Evolutionary conservation across 2,888 invertebrate species (phyloP).

Genomic region (Rhingia rostrata): DNA sequence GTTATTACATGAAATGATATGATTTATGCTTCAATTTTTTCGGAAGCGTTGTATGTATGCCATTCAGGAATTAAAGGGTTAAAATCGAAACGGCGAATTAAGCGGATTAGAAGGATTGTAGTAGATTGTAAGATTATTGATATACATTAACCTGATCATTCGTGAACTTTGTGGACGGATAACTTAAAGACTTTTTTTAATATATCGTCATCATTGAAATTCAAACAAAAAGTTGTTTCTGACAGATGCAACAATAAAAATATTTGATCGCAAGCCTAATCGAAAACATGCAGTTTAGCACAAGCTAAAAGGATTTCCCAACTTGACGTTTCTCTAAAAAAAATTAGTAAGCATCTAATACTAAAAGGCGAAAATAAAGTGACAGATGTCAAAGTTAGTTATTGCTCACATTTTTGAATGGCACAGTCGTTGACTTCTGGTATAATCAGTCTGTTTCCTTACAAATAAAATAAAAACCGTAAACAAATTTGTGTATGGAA

Average conservation of each 20-base stretch:
- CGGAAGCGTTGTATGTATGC: slow-evolving; percentile 62
- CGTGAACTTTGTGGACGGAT: neutral
- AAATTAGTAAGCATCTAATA: neutral
- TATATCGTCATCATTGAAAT: too few species aligned
- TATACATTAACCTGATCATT: slow-evolving; percentile 1
- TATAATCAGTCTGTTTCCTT: too few species aligned
- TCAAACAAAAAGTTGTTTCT: too few species aligned
- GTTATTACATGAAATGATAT: slow-evolving; percentile 82
- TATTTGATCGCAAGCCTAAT: too few species aligned
- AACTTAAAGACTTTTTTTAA: too few species aligned
- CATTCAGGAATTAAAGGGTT: slow-evolving; percentile 55
- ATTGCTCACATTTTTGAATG: neutral
- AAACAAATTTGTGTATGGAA: too few species aligned
- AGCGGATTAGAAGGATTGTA: neutral
- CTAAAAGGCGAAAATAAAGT: neutral
- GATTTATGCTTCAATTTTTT: slow-evolving; percentile 44
- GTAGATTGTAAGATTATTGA: neutral
- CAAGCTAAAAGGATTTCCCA: too few species aligned
- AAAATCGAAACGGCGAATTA: slow-evolving; percentile 23
- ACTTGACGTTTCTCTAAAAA: too few species aligned
- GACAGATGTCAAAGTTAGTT: neutral
- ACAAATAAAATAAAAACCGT: too few species aligned
- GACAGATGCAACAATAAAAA: too few species aligned
- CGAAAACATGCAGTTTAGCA: too few species aligned
- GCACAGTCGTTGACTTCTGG: neutral